Base-by-base conservation (phyloP, 2,888 invertebrate species). In the Ptilodon capucinus region DNA sequence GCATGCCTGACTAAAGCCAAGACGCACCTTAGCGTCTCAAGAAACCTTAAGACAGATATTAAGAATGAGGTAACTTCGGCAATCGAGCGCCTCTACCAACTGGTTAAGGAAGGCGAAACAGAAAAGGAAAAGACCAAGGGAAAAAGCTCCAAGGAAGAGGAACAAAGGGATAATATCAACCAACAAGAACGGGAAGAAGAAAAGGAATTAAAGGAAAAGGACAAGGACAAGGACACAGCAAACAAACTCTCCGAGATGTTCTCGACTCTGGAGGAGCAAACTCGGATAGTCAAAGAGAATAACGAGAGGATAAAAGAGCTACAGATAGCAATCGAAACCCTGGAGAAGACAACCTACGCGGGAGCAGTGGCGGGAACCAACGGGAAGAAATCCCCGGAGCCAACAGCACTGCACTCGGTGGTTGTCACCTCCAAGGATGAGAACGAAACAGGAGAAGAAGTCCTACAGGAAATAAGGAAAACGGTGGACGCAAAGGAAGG, bases 271-370 rank as follows among this genome's bases (percentile, higher is more conserved):
- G 25, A 9, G 11, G 25, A 25, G 11, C 25, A 25, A 11, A 25
- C 25, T 11, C 25, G 9, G 25, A 1, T 25, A 25, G 25, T 25
- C 11, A 25, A 25, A 11, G 25, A 25, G 11, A 25, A 25, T 11
- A 25, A 25, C 11, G 25, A 25, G 6, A 25, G 2, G 2, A 9
- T 25, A 4, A 25, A 25, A 11, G 11, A 25, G 11, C 9, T 25
- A 2, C 25, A 25, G 25, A 25, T 11, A 2, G 11, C 25, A 25
- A 11, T 25, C 11, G 34, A 34, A 7, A 7, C 16, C 0, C 17
- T 28, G 5, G 41, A 44, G 18, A 28, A 13, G 11, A 34, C 7
- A n/a, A 40, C 42, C 0, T 52, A 42, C 18, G 43, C 44, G 14
- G 28, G 35, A 16, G 46, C 39, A 13, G 41, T 28, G n/a, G 42